phyloP scores from a whole-genome alignment of 2,113 vertebrate genomes.

The Zosterops borbonicus region DNA sequence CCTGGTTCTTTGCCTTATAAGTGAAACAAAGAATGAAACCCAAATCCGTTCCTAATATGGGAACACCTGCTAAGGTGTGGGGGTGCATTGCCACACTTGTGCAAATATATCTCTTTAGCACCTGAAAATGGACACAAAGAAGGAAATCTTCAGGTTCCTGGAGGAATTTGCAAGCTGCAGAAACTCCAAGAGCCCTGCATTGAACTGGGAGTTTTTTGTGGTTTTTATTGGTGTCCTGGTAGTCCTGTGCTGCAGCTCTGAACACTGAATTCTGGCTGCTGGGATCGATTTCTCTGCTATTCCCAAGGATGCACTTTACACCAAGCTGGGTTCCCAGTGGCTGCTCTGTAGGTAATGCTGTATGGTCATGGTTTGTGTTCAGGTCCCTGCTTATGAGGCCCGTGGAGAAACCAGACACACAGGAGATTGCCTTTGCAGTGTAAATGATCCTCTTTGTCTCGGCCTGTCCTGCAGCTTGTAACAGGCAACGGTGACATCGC shows the following conservation, averaged over 20 bases:
- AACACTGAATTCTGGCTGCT: not conserved
- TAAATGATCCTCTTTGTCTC: not conserved
- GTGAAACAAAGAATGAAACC: too few species aligned
- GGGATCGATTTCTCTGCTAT: rapidly evolving
- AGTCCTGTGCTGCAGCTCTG: rapidly evolving
- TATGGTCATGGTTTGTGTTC: not conserved
- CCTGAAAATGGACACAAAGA: not conserved
- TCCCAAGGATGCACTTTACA: not conserved
- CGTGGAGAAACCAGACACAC: not conserved
- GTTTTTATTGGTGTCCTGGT: rapidly evolving
- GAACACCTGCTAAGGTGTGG: too few species aligned
- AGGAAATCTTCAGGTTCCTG: not conserved
- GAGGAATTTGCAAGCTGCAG: not conserved
- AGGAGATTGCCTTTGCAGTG: not conserved
- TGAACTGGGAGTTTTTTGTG: not conserved
- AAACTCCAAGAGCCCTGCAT: not conserved
- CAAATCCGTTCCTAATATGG: too few species aligned
- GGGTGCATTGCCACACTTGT: not conserved
- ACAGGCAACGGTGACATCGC: not conserved
- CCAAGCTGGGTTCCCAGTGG: rapidly evolving
- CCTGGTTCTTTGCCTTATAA: too few species aligned
- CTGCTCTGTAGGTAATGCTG: not conserved
- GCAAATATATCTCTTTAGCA: not conserved
- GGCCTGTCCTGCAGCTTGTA: not conserved
- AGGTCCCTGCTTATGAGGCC: not conserved